Evolutionary conservation across 2,113 vertebrate species (phyloP), one percentile per base, ranked within the genome.

Genomic region (Cariama cristata): DNA sequence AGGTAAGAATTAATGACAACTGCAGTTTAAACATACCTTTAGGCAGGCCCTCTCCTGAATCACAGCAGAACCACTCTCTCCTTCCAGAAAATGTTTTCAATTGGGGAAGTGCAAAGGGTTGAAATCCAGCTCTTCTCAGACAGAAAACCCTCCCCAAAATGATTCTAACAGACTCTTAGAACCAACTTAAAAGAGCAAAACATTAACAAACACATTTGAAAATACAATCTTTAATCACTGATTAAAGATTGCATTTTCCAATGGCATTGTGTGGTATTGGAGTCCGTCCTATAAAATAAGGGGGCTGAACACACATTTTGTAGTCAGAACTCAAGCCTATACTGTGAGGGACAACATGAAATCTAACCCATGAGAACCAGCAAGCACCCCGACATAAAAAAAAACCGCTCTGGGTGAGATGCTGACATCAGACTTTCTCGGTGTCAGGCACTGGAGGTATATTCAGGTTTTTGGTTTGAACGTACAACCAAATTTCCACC

Each of bases 321-420:
- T 6, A 89, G 40, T 11, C 12, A 30, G 26, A 82, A 59, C 30
- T 58, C 66, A 66, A 92, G 55, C 11, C 53, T 64, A 16, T 33
- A 35, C 17, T 49, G 19, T 38, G 69, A 91, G n/a, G 8, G 10
- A 32, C 22, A 63, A 74, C 0, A 7, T 12, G 42, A 69, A 84
- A 89, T 16, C 24, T 12, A 66, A 71, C 9, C 8, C 67, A 69
- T 1, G 6, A 87, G n/a, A 92, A 47, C 8, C 50, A 81, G 42
- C 12, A 86, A 79, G 44, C 5, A 64, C 58, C 27, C 27, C 0
- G 0, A n/a, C n/a, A n/a, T 1, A 67, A n/a, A n/a, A n/a, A n/a
- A 86, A 28, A 74, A 86, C 32, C 80, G 32, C 73, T 79, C 49
- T 79, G 40, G 30, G 14, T 8, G 13, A 88, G 27, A 76, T 59